A percentile compares a stretch with the other conserved stretches of the same genome.
Conservation (phyloP, 2,888 invertebrate species). For the Flexamia atlantica region DNA sequence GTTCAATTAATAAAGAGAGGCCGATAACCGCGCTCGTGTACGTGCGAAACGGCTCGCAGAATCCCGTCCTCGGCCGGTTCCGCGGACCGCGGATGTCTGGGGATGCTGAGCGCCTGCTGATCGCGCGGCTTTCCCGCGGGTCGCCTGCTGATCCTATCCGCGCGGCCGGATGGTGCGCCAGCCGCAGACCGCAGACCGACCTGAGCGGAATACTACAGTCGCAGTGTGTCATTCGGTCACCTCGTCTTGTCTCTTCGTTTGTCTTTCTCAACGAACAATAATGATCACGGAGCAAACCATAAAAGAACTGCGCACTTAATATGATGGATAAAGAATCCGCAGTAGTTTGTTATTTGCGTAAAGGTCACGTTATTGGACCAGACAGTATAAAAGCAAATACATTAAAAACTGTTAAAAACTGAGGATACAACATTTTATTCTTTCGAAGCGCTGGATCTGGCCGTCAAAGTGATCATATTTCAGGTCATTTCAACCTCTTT, state of each 20-base stretch:
- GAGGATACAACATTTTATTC: no score
- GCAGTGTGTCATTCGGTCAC: neutral
- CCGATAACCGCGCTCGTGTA: conserved; percentile 26
- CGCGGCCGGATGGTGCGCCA: neutral
- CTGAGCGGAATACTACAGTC: conserved; percentile 2
- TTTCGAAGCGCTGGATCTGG: no score
- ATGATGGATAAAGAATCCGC: no score
- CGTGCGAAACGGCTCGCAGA: conserved; percentile 49
- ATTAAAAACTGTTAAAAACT: no score
- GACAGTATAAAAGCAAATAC: no score
- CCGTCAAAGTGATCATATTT: no score
- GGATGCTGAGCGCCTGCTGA: conserved; percentile 38
- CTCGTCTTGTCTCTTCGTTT: neutral
- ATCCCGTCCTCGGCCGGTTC: conserved; percentile 33
- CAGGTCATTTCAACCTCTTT: no score
- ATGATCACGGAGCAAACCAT: no score
- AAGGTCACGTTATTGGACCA: no score
- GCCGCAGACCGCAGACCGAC: neutral
- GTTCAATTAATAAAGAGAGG: conserved; percentile 49
- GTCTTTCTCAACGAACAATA: neutral
- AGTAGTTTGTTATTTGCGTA: no score
- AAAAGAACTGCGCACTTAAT: no score
- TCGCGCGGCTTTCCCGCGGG: neutral
- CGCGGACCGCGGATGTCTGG: neutral
- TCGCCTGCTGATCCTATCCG: neutral